Evolutionary conservation across 2,888 invertebrate genomes (phyloP), one percentile per base, ranked within the genome.

Genomic region (Troilus luridus): DNA sequence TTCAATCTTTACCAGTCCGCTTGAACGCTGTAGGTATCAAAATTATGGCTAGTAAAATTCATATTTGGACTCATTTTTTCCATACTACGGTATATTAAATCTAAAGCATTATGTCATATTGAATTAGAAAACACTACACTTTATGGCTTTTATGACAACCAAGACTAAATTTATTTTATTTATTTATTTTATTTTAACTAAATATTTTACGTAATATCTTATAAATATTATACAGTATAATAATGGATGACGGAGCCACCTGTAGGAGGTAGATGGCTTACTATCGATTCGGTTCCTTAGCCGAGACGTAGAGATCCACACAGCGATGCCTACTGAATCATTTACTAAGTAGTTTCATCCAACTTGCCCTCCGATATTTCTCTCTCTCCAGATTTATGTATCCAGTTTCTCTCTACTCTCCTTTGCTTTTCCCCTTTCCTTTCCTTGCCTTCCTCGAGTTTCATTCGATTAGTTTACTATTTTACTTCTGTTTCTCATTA

Each of bases 321-420:
- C 64, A 64, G 64, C 64, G 10, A 64, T 67, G 67, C 72, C 72
- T 77, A 27, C 72, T 77, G 72, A 77, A 41, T 77, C 72, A 77
- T 77, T 77, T 77, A 77, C 72, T 77, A 77, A 77, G 27, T 77
- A 77, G 72, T 77, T 27, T 77, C 72, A 77, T 77, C 27, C 41
- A 27, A 77, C 27, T 27, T 77, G 41, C 72, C 14, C 24, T 77
- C 72, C 27, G 72, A 77, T 77, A 77, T 77, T 77, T 77, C 72
- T 67, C 72, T 77, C 72, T 17, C 72, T 41, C 10, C 27, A 77
- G 72, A 77, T 77, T 77, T 77, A 77, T 41, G 72, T 77, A 41
- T 27, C 41, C 41, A 77, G 72, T 77, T 77, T 17, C 72, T 72
- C 72, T 41, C 27, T 1, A 1, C 72, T 67, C 62, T 24, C 24